phyloP scores from a whole-genome alignment of 2,888 invertebrate genomes.

The Drosophila multiciliata region DNA sequence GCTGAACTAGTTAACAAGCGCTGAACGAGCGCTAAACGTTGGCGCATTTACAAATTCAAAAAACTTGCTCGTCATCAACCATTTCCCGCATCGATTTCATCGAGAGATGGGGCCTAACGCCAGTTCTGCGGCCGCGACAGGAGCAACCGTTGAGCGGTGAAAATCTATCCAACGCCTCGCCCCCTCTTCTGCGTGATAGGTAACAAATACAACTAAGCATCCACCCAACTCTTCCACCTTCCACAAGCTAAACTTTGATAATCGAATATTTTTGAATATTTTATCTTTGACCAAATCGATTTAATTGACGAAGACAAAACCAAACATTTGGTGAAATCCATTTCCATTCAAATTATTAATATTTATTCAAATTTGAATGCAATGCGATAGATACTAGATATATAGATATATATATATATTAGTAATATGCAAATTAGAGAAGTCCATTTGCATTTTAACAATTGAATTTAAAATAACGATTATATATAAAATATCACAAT shows the following conservation, averaged over 20 bases:
- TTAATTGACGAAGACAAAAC: neutral
- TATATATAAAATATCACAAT: neutral
- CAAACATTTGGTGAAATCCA: neutral
- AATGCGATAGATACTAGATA: neutral
- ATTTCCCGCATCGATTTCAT: slow-evolving; percentile 99
- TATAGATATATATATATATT: neutral
- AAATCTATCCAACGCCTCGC: slow-evolving; percentile 85
- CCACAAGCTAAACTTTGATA: neutral
- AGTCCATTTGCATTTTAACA: neutral
- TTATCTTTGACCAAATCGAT: neutral
- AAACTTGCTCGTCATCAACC: slow-evolving; percentile 85
- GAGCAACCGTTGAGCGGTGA: slow-evolving; percentile 92
- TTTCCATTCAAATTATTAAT: neutral
- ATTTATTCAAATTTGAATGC: neutral
- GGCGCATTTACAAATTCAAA: slow-evolving; percentile 82
- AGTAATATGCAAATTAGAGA: neutral
- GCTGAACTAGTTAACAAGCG: slow-evolving; percentile 38
- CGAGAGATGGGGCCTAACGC: slow-evolving; percentile 99
- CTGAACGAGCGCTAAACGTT: slow-evolving; percentile 62
- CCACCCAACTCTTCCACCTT: neutral
- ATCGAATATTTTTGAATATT: neutral
- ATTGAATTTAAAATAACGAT: neutral
- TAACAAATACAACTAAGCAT: slow-evolving; percentile 59
- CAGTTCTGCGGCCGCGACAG: slow-evolving; percentile 98
- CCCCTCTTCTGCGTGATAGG: slow-evolving; percentile 86